These are phyloP conservation scores for Lerista edwardsae DNA, from an alignment of 2,797 vertebrate genomes.

Conservation along the genomic window DNA sequence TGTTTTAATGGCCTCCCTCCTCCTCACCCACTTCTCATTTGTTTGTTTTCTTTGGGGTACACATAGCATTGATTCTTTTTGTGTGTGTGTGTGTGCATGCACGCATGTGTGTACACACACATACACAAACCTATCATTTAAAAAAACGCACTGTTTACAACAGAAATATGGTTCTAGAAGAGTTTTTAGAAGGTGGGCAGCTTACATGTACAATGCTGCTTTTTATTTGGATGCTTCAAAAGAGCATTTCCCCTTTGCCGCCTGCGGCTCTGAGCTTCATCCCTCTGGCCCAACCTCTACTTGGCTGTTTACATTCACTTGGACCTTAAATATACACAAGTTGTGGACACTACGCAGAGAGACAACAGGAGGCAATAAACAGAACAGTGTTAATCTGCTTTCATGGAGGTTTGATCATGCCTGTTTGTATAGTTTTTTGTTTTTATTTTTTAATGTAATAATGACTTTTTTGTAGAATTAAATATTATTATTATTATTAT, in stretches of 20 bases:
- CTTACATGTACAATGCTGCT: constrained; percentile 72
- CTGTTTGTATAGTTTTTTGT: constrained; percentile 77
- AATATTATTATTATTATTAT: constrained; percentile 56
- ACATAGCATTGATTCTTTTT: constrained; percentile 66
- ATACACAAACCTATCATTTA: constrained; percentile 65
- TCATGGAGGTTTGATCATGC: constrained; percentile 77
- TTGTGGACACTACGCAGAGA: constrained; percentile 78
- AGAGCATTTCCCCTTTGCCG: constrained; percentile 73
- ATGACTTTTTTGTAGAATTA: constrained; percentile 76
- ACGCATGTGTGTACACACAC: constrained; percentile 33
- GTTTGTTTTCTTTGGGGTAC: constrained; percentile 66
- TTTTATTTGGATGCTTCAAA: constrained; percentile 76
- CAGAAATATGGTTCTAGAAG: constrained; percentile 65
- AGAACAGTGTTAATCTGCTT: constrained; percentile 79
- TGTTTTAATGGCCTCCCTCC: constrained; percentile 66
- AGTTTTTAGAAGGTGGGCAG: constrained; percentile 69
- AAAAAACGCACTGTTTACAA: constrained; percentile 53
- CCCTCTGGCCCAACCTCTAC: constrained; percentile 73
- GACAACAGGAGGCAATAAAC: constrained; percentile 79
- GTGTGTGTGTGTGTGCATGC: constrained; percentile 3
- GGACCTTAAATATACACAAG: constrained; percentile 74
- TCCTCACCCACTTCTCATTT: constrained; percentile 65
- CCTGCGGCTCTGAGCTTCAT: constrained; percentile 74
- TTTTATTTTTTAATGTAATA: constrained; percentile 75
- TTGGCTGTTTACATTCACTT: constrained; percentile 75